phyloP scores from a whole-genome alignment of 2,797 vertebrate species.

The Xenentodon cancila region DNA sequence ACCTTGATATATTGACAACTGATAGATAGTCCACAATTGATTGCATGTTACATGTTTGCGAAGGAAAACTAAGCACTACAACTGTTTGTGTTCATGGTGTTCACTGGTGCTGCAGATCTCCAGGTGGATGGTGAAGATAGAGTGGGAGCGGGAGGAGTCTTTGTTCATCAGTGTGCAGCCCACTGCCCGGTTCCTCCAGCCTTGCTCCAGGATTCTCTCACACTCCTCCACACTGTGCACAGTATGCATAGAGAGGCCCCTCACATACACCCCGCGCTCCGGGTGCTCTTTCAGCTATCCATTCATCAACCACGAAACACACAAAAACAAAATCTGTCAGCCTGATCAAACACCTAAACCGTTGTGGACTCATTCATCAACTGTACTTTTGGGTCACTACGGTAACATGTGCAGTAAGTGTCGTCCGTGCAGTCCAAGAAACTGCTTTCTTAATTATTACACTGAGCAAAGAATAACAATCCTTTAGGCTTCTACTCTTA shows the following conservation, averaged over 20 bases:
- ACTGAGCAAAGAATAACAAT: too few species aligned
- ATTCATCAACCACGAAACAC: constrained; percentile 22
- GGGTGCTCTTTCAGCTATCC: constrained; percentile 91
- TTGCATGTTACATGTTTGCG: too few species aligned
- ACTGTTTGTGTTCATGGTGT: constrained; percentile 8
- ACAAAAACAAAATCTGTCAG: constrained; percentile 52
- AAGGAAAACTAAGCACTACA: neutral
- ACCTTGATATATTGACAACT: too few species aligned
- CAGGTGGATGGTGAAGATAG: constrained; percentile 89
- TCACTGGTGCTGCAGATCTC: constrained; percentile 88
- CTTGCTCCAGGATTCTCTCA: constrained; percentile 85
- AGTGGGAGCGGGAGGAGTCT: constrained; percentile 92
- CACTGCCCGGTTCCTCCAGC: constrained; percentile 89
- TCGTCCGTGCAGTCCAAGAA: neutral
- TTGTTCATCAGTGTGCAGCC: constrained; percentile 92
- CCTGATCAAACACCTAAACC: constrained; percentile 34
- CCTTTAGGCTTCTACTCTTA: too few species aligned
- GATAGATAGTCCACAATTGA: too few species aligned
- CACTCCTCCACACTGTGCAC: constrained; percentile 87
- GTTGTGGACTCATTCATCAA: constrained; percentile 12
- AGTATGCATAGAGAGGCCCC: constrained; percentile 88
- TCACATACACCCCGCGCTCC: constrained; percentile 85
- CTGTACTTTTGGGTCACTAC: constrained; percentile 27
- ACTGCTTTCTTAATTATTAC: constrained; percentile 9
- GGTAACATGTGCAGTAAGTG: constrained; percentile 35